Base-by-base conservation (phyloP, 2,113 vertebrate species). In the Triplophysa tibetana region DNA sequence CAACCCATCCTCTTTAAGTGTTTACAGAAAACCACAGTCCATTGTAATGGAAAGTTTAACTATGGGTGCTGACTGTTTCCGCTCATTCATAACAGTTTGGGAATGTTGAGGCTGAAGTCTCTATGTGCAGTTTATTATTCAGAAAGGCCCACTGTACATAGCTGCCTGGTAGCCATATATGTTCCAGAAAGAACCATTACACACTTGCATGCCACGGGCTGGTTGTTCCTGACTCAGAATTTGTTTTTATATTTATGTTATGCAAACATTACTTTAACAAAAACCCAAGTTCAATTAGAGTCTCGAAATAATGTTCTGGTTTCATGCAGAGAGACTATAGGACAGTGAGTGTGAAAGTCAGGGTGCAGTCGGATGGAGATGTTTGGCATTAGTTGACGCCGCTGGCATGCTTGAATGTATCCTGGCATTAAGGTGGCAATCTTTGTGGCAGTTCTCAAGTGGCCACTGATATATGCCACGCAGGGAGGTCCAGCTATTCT, bases 161-260 rank as follows among this genome's bases (percentile, higher is more conserved):
- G 61, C 70, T 54, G 26, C 26, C 60, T 73, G 58, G 9, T 23
- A 65, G 50, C 62, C 8, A n/a, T 19, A 62, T 23, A 64, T 70
- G 69, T 73, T 80, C 69, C 54, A 38, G 61, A 80, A 73, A 24
- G 24, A 24, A 72, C 60, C 69, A 73, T n/a, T 48, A 24, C 69
- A 33, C n/a, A 17, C 38, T 74, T 60, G 64, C 75, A 68, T 65
- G 65, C 48, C 64, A 52, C 61, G 64, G 68, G 72, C 68, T 45
- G 81, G 81, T 74, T 74, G 54, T 82, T 79, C 54, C 66, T n/a
- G 14, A 67, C 64, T 77, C 23, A 79, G 62, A 76, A 79, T 88
- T 81, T 75, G 73, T 63, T 58, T 62, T 62, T 41, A 33, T 29
- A 29, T 29, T 29, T 14, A 17, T 63, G 19, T 75, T 75, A 75